These are phyloP conservation scores for western clawed frog (Xenopus tropicalis) DNA, from an alignment of 2,113 vertebrate species.

Conservation along the genomic window DNA sequence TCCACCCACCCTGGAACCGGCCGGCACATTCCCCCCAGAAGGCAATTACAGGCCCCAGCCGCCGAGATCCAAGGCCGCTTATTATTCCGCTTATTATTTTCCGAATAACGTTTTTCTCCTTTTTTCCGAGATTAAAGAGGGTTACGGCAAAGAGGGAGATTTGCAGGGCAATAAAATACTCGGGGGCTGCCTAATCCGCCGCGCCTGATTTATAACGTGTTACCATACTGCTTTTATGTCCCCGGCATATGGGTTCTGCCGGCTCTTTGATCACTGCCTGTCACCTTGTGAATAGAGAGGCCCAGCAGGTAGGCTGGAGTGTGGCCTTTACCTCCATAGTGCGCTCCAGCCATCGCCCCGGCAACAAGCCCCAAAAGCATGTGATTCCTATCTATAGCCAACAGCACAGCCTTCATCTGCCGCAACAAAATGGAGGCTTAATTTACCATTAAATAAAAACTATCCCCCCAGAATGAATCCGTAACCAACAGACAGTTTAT, in stretches of 20 bases:
- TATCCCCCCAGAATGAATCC: no score
- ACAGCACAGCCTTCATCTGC: no score
- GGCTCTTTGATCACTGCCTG: conserved; percentile 22
- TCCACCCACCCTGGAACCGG: no score
- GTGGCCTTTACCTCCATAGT: not conserved
- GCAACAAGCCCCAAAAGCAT: conserved; percentile 4
- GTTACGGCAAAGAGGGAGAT: not conserved
- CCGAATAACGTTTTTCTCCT: no score
- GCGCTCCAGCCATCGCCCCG: not conserved
- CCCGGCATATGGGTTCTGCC: conserved; percentile 21
- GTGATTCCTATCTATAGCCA: not conserved
- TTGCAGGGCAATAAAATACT: conserved; percentile 10
- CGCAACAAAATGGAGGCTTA: no score
- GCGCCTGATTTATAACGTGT: conserved; percentile 31
- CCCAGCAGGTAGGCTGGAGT: conserved; percentile 33
- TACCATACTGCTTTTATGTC: conserved; percentile 35
- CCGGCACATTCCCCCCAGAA: no score
- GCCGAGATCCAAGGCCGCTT: no score
- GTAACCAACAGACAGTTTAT: no score
- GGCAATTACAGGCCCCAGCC: no score
- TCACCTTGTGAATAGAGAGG: conserved; percentile 13
- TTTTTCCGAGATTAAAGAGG: not conserved
- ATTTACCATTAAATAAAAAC: no score
- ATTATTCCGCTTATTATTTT: no score
- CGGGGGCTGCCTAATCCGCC: conserved; percentile 9